Base-by-base conservation (phyloP, 2,888 invertebrate species). In the Aphodius sticticus region DNA sequence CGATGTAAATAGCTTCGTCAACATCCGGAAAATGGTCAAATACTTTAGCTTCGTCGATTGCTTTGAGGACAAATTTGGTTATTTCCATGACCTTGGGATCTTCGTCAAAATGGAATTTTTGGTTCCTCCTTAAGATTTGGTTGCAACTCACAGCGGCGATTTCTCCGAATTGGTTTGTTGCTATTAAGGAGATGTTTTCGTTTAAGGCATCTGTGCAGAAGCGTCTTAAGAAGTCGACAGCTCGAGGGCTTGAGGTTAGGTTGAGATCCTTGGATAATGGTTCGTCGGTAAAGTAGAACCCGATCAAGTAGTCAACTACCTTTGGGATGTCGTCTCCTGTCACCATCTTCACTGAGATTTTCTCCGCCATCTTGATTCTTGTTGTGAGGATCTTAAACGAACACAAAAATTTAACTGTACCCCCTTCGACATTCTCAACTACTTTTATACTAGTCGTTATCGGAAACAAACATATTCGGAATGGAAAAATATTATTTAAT, bases 131-230 rank as follows among this genome's bases (percentile, higher is more conserved):
- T n/a, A 74, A n/a, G 37, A 74, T 37, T n/a, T 12, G 14, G 26
- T 74, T 74, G n/a, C 74, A 74, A 36, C 36, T 37, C 7, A 74
- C 36, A 9, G 36, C 74, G 74, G 74, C 74, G 26, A 74, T 35
- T 26, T 74, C 35, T 35, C 74, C 74, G 6, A 12, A 15, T 35
- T 35, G 35, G 2, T 16, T 74, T 7, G 74, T 74, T 26, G 74
- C 36, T 74, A 74, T 15, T 7, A 74, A 35, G 12, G 74, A 74
- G 36, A 74, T 37, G 74, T 74, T 15, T 74, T 74, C 36, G 3
- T 74, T 36, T n/a, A 74, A 35, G 14, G 37, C 36, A 36, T 74
- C 35, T 9, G 74, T 74, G 15, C 74, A 74, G 15, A 74, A 74
- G 4, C 37, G 16, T 36, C 36, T 74, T 74, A 74, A 36, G 14